Base-by-base conservation (phyloP, 2,797 vertebrate genomes). In the Eleutherodactylus coqui region DNA sequence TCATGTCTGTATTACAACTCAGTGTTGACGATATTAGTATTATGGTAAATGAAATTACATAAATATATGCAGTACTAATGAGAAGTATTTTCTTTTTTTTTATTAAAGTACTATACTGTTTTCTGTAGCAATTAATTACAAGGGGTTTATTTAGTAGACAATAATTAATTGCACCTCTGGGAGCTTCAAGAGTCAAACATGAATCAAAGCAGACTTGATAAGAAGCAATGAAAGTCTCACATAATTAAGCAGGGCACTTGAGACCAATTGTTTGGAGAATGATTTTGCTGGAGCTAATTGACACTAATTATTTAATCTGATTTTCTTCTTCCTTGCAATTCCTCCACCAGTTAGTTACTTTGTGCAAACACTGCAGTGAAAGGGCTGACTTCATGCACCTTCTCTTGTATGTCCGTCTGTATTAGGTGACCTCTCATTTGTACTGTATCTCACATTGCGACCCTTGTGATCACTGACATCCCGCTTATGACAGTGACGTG, bases 231-330 rank as follows among this genome's bases (percentile, higher is more conserved):
- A 96, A 97, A 98, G 96, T 97, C 95, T 95, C 93, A 96, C 92
- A 93, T 98, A 98, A 99, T 99, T 98, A 99, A 99, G 96, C 95
- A 90, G 92, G 96, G 96, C 97, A 97, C 97, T 96, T 93, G 97
- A 99, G 98, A 99, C 96, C 96, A 97, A 97, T 98, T 99, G 97
- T 98, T 98, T 98, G 95, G 93, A 91, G 96, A 97, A 96, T 97
- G 96, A 97, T 98, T 97, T 97, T 97, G 95, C 96, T 94, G 94
- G 93, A 93, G 97, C 96, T 99, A 99, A 99, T 99, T 99, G 97
- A 97, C 97, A 97, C 96, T 99, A 99, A 99, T 98, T 98, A 96
- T 98, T 99, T 98, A 98, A 98, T 98, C 97, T 96, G 96, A 98
- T 97, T 98, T 98, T 96, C 95, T 96, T 96, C 94, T 95, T 95